These are phyloP conservation scores for Epizoanthus illoricatus DNA, from an alignment of 92 coral and sea anemone species.

Conservation along the genomic window DNA sequence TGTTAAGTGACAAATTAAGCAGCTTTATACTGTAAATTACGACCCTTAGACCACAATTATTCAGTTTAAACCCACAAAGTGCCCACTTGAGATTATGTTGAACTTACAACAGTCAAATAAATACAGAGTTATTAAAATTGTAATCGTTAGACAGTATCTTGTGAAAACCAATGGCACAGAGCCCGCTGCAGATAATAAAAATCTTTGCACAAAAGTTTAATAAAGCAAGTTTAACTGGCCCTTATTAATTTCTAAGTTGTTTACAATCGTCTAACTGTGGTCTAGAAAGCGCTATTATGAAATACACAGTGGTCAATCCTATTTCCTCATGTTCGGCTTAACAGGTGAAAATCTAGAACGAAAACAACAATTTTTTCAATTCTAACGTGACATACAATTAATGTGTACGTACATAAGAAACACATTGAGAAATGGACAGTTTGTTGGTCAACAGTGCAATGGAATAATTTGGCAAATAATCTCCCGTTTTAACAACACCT, in stretches of 20 bases:
- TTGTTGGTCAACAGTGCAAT: not conserved
- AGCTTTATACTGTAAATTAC: not conserved
- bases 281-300: constrained; percentile 19
- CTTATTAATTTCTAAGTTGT: constrained; percentile 18
- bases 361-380: not conserved
- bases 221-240: constrained; percentile 2
- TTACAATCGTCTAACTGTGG: constrained; percentile 11
- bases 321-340: constrained; percentile 32
- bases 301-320: not conserved
- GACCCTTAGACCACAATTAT: not conserved
- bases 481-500: not conserved
- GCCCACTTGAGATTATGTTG: not conserved
- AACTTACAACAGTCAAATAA: not conserved
- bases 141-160: not conserved
- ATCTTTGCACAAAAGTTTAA: constrained; percentile 7
- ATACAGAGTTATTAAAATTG: not conserved
- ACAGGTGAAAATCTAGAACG: not conserved
- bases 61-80: not conserved
- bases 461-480: not conserved
- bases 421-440: not conserved
- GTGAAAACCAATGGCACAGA: not conserved
- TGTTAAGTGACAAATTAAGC: constrained; percentile 20
- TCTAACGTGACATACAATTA: not conserved
- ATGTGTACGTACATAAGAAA: not conserved
- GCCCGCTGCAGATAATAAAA: not conserved